Base-by-base conservation (phyloP, 2,888 invertebrate species). In the Julus scandinavius region DNA sequence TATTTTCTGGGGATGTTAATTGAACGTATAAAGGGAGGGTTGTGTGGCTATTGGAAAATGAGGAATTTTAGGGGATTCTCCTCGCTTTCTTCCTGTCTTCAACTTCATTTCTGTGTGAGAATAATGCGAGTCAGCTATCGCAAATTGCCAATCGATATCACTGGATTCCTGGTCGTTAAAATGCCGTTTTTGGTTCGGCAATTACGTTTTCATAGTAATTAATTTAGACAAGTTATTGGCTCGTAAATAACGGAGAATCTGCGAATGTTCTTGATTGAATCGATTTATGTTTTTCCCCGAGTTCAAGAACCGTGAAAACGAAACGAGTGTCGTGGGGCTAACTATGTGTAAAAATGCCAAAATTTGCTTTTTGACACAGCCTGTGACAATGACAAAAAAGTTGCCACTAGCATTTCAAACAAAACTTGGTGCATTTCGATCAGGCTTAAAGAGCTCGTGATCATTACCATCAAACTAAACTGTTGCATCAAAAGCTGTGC, bases 1-100 rank as follows among this genome's bases (percentile, higher is more conserved):
- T 72, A 72, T 72, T 72, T 72, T 72, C 72, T 72, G 72, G 72
- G n/a, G 72, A 20, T 72, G 72, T 72, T 72, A 72, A 72, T 72
- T 72, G 72, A 29, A 29, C 72, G 7, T 20, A 29, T 2, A 1
- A 17, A 49, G 49, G 49, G 49, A 49, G 9, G 9, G 49, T 7
- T 2, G 4, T 63, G 3, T 5, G 63, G n/a, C n/a, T n/a, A n/a
- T n/a, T n/a, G n/a, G n/a, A n/a, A n/a, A n/a, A n/a, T n/a, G n/a
- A 29, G 54, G 54, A 54, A 54, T 15, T 54, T 9, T 6, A 29
- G 72, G 72, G 72, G 72, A 72, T 29, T 72, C 29, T 29, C 72
- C 72, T 58, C 20, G 29, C 29, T 72, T 72, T 29, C 72, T 72
- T 72, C n/a, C 72, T 72, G 20, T 49, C 9, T 49, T 49, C 49